Conservation (phyloP, 2,113 vertebrate species). For the Pampusana beccarii region DNA sequence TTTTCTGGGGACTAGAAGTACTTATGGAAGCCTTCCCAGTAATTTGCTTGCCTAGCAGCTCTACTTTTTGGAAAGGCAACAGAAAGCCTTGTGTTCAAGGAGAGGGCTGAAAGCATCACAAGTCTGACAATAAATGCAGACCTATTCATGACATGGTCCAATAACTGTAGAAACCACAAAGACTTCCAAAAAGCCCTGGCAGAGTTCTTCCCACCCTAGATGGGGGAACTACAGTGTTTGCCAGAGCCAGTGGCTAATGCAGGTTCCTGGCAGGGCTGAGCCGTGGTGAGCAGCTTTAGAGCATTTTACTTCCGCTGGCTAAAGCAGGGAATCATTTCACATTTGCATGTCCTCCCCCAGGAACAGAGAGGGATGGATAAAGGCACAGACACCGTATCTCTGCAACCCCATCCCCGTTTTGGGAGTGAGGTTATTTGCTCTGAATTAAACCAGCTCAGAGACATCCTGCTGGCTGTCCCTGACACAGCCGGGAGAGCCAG, state of each 20-base stretch:
- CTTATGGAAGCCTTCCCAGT: neutral
- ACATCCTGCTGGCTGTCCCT: neutral
- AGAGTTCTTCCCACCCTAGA: neutral
- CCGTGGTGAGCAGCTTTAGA: neutral
- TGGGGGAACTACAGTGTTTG: neutral
- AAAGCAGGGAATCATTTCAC: neutral
- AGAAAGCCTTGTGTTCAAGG: neutral
- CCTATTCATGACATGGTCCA: neutral
- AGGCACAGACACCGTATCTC: neutral
- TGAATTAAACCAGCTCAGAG: neutral
- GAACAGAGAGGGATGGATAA: neutral
- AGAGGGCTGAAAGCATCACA: neutral
- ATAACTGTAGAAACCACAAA: neutral
- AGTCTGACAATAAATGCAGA: neutral
- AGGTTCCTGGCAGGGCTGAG: neutral
- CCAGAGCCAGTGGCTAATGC: neutral
- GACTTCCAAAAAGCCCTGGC: neutral
- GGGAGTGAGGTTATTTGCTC: neutral
- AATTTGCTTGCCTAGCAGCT: neutral
- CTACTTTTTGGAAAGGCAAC: neutral
- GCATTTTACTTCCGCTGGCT: neutral
- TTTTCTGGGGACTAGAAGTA: neutral
- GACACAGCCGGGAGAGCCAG: neutral
- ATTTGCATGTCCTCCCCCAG: neutral
- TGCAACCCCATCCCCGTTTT: neutral